Evolutionary conservation across 2,113 vertebrate genomes (phyloP).

Genomic region (Limnothrissa miodon): DNA sequence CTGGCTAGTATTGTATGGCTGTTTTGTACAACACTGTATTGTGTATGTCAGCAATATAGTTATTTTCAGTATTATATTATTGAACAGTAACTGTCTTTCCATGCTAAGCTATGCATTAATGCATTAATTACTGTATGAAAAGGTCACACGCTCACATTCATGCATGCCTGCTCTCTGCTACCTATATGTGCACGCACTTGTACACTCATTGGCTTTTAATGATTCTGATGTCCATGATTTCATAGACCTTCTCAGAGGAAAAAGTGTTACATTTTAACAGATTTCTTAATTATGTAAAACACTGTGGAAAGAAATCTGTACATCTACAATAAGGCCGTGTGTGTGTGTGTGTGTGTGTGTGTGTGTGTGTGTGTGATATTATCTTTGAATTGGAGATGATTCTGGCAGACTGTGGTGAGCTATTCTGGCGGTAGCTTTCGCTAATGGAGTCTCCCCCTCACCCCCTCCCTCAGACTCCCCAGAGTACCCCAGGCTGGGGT

Average conservation of each 20-base stretch:
- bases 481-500: conserved; percentile 6
- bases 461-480: not conserved
- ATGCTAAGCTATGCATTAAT: too few relatives aligned
- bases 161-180: not conserved
- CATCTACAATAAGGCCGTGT: not conserved
- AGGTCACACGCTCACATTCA: not conserved
- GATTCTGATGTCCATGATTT: not conserved
- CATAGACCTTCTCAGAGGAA: not conserved
- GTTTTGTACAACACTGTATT: too few relatives aligned
- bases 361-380: not conserved
- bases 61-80: too few relatives aligned
- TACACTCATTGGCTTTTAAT: not conserved
- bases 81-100: not conserved
- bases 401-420: conserved; percentile 30
- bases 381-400: not conserved
- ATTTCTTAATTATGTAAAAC: not conserved
- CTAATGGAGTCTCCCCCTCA: conserved; percentile 1
- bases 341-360: not conserved
- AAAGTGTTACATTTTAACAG: not conserved
- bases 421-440: conserved; percentile 20
- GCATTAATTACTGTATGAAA: not conserved
- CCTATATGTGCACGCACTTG: not conserved
- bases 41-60: too few relatives aligned
- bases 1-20: too few relatives aligned
- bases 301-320: not conserved